These are phyloP conservation scores for Sepiola atlantica DNA, from an alignment of 2,888 invertebrate species.

Conservation along the genomic window DNA sequence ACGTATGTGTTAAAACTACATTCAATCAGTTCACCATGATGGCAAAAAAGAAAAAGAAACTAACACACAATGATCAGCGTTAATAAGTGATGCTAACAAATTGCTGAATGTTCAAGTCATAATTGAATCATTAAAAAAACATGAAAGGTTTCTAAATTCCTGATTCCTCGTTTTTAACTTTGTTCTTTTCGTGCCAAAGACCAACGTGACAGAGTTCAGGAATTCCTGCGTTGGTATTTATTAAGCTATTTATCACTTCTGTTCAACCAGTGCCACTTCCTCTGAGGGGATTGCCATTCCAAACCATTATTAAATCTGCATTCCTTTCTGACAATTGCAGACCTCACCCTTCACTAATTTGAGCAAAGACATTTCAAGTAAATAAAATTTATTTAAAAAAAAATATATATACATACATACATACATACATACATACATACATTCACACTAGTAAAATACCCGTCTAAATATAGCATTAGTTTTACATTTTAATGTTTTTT, in stretches of 20 bases:
- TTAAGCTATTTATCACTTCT: not conserved
- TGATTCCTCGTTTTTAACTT: not conserved
- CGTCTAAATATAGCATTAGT: too few species aligned
- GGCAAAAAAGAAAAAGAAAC: too few species aligned
- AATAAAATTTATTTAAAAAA: too few species aligned
- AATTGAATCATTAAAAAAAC: too few species aligned
- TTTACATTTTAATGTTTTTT: too few species aligned
- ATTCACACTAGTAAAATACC: too few species aligned
- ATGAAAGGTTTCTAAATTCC: not conserved
- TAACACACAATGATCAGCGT: too few species aligned
- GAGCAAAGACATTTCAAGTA: not conserved
- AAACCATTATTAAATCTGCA: not conserved
- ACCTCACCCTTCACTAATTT: not conserved
- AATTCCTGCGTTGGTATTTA: not conserved
- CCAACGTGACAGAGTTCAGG: slow-evolving; percentile 32
- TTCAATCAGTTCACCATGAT: too few species aligned
- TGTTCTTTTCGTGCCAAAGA: not conserved
- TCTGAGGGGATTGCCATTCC: not conserved
- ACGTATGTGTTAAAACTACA: too few species aligned
- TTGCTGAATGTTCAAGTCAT: too few species aligned
- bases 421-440: not conserved
- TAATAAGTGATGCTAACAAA: too few species aligned
- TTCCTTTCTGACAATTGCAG: not conserved
- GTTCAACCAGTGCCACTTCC: not conserved
- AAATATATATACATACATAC: not conserved